phyloP scores from a whole-genome alignment of 2,888 invertebrate species.

The Ethmia dodecea region DNA sequence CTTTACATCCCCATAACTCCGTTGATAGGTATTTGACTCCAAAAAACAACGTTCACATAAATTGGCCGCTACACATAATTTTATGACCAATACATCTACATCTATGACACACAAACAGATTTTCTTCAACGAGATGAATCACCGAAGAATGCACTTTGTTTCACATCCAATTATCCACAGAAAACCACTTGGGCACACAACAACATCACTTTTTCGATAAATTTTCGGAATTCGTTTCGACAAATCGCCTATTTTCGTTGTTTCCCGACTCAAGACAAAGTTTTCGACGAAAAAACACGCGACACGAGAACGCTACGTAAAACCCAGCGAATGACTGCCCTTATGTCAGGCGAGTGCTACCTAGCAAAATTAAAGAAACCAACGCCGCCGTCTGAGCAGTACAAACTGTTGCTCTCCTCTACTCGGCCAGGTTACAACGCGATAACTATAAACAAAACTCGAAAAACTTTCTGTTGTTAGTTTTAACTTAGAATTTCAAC shows the following conservation, averaged over 20 bases:
- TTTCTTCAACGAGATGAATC: slow-evolving; percentile 71
- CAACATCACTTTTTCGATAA: slow-evolving; percentile 37
- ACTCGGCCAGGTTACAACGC: slow-evolving; percentile 48
- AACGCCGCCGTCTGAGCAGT: slow-evolving; percentile 36
- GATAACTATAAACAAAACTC: slow-evolving; percentile 54
- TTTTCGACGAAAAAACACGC: slow-evolving; percentile 42
- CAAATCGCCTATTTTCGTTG: slow-evolving; percentile 39
- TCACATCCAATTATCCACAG: slow-evolving; percentile 41
- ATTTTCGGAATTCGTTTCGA: slow-evolving; percentile 40
- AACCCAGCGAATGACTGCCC: slow-evolving; percentile 49
- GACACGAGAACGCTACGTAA: slow-evolving; percentile 40
- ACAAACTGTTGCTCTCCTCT: slow-evolving; percentile 49
- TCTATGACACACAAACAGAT: slow-evolving; percentile 51
- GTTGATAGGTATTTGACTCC: slow-evolving; percentile 16
- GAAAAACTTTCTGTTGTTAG: slow-evolving; percentile 44
- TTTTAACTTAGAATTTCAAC: slow-evolving; percentile 39
- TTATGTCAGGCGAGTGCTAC: slow-evolving; percentile 56
- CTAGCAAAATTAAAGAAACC: slow-evolving; percentile 51
- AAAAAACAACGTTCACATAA: slow-evolving; percentile 41
- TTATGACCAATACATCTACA: slow-evolving; percentile 45
- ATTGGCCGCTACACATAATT: slow-evolving; percentile 51
- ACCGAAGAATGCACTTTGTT: slow-evolving; percentile 55
- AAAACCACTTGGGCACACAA: slow-evolving; percentile 39
- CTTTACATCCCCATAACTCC: slow-evolving; percentile 12
- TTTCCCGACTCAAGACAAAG: slow-evolving; percentile 54